A percentile compares a stretch with the other conserved stretches of the same genome.
Conservation (phyloP, 2,113 vertebrate genomes). For the Dunckerocampus dactyliophorus region DNA sequence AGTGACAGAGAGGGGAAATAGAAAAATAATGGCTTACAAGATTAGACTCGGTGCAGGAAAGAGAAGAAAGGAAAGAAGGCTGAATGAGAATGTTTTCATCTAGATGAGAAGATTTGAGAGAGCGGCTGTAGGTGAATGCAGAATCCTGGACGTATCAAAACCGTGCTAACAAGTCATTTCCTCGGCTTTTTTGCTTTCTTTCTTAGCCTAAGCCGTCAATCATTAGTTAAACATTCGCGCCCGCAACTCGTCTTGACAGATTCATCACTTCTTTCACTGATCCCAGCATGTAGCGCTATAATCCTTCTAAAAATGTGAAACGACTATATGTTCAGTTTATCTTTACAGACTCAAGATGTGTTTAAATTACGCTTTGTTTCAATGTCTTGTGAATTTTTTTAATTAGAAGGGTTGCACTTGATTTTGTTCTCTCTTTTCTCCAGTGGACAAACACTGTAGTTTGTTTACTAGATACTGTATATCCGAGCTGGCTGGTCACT, state of each 20-base stretch:
- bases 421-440: conserved; percentile 8
- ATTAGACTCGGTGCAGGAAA: conserved; percentile 70
- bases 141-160: conserved; percentile 60
- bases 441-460: conserved; percentile 15
- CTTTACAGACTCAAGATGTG: neutral
- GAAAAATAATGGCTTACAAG: conserved; percentile 90
- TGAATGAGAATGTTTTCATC: conserved; percentile 85
- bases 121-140: conserved; percentile 62
- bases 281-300: conserved; percentile 54
- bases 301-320: conserved; percentile 49
- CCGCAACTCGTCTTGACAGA: conserved; percentile 66
- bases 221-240: conserved; percentile 72
- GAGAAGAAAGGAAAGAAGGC: conserved; percentile 68
- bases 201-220: conserved; percentile 57
- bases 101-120: conserved; percentile 74
- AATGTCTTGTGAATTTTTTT: neutral
- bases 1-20: conserved; percentile 92
- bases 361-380: neutral
- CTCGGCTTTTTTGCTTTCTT: conserved; percentile 57
- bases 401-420: neutral
- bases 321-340: conserved; percentile 28
- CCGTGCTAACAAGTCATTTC: conserved; percentile 73
- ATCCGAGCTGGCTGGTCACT: conserved; percentile 46
- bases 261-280: conserved; percentile 62
- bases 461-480: conserved; percentile 45